Conservation (phyloP, 2,888 invertebrate species). For the Heliothis peltigera region DNA sequence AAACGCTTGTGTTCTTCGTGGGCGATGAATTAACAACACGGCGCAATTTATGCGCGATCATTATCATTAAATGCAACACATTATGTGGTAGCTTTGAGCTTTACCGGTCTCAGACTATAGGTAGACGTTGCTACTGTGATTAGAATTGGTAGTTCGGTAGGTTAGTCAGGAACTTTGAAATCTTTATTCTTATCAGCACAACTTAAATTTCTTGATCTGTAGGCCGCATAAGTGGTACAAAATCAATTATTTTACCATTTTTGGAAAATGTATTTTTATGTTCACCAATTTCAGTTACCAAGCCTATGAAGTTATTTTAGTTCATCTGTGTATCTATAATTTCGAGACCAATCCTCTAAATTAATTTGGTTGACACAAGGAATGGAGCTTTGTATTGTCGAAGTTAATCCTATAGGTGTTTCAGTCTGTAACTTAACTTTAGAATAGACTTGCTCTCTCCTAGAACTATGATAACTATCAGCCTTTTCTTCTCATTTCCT, state of each 20-base stretch:
- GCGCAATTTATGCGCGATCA: constrained; percentile 50
- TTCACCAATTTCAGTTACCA: too few relatives aligned
- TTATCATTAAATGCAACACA: constrained; percentile 58
- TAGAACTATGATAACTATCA: background rate
- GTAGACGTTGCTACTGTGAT: constrained; percentile 36
- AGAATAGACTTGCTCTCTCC: background rate
- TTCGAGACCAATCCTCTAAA: too few relatives aligned
- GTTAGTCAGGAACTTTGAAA: background rate
- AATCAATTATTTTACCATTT: too few relatives aligned
- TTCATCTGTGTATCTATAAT: too few relatives aligned
- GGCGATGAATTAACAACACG: constrained; percentile 52
- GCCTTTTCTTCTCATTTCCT: background rate
- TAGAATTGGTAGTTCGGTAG: constrained; percentile 7
- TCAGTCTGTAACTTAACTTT: too few relatives aligned
- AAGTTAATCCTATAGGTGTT: too few relatives aligned
- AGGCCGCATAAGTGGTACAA: too few relatives aligned
- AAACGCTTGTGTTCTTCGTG: constrained; percentile 33
- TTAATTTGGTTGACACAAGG: too few relatives aligned
- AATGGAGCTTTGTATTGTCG: too few relatives aligned
- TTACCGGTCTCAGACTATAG: constrained; percentile 35
- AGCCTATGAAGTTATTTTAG: too few relatives aligned
- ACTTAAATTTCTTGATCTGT: background rate
- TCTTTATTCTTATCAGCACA: background rate
- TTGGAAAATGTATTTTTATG: too few relatives aligned
- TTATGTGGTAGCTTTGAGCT: constrained; percentile 44